Conservation (phyloP, 2,113 vertebrate species). For the Xyliphius kryptos region DNA sequence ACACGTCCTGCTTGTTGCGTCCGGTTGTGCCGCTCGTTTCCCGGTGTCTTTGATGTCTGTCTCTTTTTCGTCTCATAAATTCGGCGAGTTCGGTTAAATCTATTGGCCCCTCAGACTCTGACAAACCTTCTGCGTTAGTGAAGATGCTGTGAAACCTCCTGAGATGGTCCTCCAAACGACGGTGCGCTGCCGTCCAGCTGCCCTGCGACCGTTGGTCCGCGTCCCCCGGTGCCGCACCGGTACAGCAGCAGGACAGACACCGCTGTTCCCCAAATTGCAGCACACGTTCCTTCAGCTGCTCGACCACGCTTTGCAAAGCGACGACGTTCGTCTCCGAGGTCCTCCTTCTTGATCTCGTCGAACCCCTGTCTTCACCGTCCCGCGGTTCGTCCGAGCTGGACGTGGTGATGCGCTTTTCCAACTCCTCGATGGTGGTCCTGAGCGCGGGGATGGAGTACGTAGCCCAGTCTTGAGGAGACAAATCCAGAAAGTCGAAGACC, state of each 20-base stretch:
- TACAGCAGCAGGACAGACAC: slow-evolving; percentile 40
- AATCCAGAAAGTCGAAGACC: slow-evolving; percentile 69
- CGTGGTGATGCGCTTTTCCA: slow-evolving; percentile 49
- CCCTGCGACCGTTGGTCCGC: slow-evolving; percentile 40
- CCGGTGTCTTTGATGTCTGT: slow-evolving; percentile 53
- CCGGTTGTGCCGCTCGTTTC: slow-evolving; percentile 46
- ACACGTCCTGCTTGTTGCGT: slow-evolving; percentile 38
- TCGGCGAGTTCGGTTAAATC: slow-evolving; percentile 69
- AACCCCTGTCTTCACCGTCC: not conserved
- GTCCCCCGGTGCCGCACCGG: slow-evolving; percentile 5
- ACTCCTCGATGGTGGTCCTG: slow-evolving; percentile 41
- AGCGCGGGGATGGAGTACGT: slow-evolving; percentile 55
- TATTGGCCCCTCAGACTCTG: slow-evolving; percentile 59
- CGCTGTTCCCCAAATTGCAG: slow-evolving; percentile 43
- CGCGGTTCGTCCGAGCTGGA: slow-evolving; percentile 48
- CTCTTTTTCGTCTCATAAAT: slow-evolving; percentile 61
- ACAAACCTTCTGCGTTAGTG: slow-evolving; percentile 67
- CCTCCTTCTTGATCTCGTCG: slow-evolving; percentile 24
- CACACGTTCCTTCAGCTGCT: slow-evolving; percentile 47
- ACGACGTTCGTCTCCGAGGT: slow-evolving; percentile 45
- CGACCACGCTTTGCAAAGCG: slow-evolving; percentile 55
- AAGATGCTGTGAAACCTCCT: slow-evolving; percentile 74
- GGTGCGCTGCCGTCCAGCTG: slow-evolving; percentile 53
- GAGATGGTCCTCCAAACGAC: slow-evolving; percentile 66
- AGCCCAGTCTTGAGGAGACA: slow-evolving; percentile 50